Evolutionary conservation across 2,113 vertebrate species (phyloP), one percentile per base, ranked within the genome.

Genomic region (Sisor rabdophorus): DNA sequence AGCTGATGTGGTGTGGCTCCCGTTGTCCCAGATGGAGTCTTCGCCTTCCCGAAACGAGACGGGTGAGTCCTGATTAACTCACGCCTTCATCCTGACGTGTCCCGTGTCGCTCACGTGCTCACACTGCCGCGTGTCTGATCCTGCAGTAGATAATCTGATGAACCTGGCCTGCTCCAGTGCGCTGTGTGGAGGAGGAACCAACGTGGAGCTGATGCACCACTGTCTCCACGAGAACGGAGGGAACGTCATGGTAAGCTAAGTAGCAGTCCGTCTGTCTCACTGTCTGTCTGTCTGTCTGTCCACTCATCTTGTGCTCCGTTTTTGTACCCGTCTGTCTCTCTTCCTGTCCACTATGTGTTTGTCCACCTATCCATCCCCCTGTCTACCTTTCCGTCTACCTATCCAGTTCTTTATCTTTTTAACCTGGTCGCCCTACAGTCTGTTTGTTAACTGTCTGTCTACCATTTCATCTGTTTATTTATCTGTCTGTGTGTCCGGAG

Each of bases 121-220:
- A 24, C 61, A 72, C 30, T 69, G 54, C 58, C 12, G 32, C 4
- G 7, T 19, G 71, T 73, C 20, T 67, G 32, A 40, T 58, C 32
- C 70, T 73, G n/a, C 70, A 98, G 98, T 98, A 87, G 92, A 93
- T 71, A 89, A 93, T 75, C 86, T 99, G 78, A 90, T 98, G 89
- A 95, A 90, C 63, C 91, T 96, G 82, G 93, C 95, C 47, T 98
- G 96, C 82, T 98, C 95, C 75, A 98, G 95, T 81, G 94, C 95
- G 83, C 88, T 99, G 85, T 89, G 87, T 52, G 97, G 98, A 12
- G 97, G 90, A 76, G 98, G 98, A 84, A 98, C 97, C 86, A 99
- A 99, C 81, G 94, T 97, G 89, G 98, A 99, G 87, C 91, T 99
- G 84, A 92, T 91, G 0, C 86, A 96, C 78, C 98, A 99, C 88